Percentiles rank a stretch among this genome's conserved stretches.
phyloP scores from a whole-genome alignment of 2,797 vertebrate species.

The Eulemur mongoz region DNA sequence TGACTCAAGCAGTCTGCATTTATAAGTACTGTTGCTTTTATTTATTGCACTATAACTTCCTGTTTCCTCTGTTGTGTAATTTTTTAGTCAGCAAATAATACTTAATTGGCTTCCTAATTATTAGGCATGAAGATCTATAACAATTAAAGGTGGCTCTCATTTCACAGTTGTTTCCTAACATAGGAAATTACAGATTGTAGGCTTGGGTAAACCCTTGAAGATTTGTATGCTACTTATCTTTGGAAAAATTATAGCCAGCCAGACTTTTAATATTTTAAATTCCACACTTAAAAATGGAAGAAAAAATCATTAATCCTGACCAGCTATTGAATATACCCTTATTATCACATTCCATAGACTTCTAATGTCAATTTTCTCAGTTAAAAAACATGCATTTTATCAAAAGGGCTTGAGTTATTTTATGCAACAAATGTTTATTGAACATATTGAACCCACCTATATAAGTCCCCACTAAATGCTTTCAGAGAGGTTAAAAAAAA shows the following conservation, averaged over 20 bases:
- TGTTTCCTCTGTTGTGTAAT: not conserved
- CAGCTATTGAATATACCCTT: not conserved
- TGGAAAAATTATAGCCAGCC: not conserved
- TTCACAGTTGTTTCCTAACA: constrained; percentile 57
- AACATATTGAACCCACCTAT: not conserved
- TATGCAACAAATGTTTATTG: not conserved
- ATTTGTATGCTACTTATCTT: constrained; percentile 10
- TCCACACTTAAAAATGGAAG: not conserved
- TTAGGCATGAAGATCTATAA: not conserved
- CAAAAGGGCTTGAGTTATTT: not conserved
- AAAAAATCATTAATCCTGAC: not conserved
- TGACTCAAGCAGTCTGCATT: not conserved
- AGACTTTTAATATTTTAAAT: constrained; percentile 35
- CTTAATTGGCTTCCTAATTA: constrained; percentile 51
- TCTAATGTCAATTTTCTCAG: constrained; percentile 1
- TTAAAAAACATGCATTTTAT: constrained; percentile 28
- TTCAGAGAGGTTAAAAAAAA: constrained; percentile 1
- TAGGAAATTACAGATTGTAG: constrained; percentile 28
- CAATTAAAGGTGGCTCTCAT: constrained; percentile 56
- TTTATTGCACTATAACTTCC: constrained; percentile 32
- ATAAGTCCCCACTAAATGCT: not conserved
- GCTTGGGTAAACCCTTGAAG: constrained; percentile 7
- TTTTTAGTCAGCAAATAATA: constrained; percentile 52
- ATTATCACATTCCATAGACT: not conserved
- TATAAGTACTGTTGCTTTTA: constrained; percentile 1